phyloP scores from a whole-genome alignment of 2,888 invertebrate genomes.

The Eilema griseolum region DNA sequence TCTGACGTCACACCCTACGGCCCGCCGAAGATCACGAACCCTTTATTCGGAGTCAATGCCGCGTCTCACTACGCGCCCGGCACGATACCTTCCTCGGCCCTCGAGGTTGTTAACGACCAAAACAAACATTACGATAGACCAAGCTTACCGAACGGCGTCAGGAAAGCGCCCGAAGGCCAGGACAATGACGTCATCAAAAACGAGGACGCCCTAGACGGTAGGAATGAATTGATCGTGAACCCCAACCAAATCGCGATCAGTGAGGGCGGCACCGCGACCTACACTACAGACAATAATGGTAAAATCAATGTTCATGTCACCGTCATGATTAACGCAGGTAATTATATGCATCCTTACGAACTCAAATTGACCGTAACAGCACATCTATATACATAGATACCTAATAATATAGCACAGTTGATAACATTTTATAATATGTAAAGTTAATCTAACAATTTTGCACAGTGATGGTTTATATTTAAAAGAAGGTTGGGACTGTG shows the following conservation, averaged over 20 bases:
- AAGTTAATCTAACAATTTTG: slow-evolving; percentile 81
- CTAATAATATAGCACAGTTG: slow-evolving; percentile 64
- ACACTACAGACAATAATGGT: slow-evolving; percentile 92
- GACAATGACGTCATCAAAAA: slow-evolving; percentile 91
- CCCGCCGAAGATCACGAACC: slow-evolving; percentile 76
- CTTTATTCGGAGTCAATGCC: slow-evolving; percentile 82
- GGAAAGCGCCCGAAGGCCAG: slow-evolving; percentile 93
- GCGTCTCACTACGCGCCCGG: slow-evolving; percentile 82
- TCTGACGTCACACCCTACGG: slow-evolving; percentile 62
- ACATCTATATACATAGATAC: slow-evolving; percentile 62
- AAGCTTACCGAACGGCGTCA: slow-evolving; percentile 82
- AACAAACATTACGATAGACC: slow-evolving; percentile 70
- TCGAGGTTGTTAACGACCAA: slow-evolving; percentile 62
- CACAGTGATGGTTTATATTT: slow-evolving; percentile 79
- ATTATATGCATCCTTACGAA: slow-evolving; percentile 86
- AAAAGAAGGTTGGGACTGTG: slow-evolving; percentile 69
- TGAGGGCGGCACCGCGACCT: slow-evolving; percentile 85
- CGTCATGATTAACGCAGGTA: slow-evolving; percentile 93
- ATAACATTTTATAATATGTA: slow-evolving; percentile 62
- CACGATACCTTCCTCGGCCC: slow-evolving; percentile 52
- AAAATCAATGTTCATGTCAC: slow-evolving; percentile 96
- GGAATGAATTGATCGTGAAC: slow-evolving; percentile 82
- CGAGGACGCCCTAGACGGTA: slow-evolving; percentile 88
- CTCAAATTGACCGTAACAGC: slow-evolving; percentile 65
- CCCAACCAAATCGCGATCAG: slow-evolving; percentile 82